Conservation (phyloP, 2,888 invertebrate species). For the Synanthedon tipuliformis region DNA sequence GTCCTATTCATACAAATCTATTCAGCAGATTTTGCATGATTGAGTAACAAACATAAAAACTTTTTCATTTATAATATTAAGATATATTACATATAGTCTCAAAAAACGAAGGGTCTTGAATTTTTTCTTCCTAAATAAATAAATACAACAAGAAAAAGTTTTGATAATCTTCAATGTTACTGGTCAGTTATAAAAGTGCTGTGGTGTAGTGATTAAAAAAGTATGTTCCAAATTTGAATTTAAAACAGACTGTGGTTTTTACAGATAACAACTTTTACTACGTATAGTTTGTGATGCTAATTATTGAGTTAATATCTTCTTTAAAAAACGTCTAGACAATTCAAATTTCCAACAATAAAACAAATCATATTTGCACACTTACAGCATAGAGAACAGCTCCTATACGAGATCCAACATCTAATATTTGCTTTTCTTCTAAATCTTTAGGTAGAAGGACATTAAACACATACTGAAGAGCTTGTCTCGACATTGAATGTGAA, state of each 20-base stretch:
- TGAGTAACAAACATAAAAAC: no score
- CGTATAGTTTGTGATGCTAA: no score
- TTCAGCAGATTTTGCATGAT: not conserved
- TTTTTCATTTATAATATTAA: no score
- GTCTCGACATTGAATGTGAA: conserved; percentile 75
- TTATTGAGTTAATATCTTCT: not conserved
- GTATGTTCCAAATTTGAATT: not conserved
- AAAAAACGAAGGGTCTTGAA: no score
- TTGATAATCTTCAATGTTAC: no score
- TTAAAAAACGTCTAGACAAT: no score
- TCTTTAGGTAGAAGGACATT: conserved; percentile 72
- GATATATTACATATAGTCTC: no score
- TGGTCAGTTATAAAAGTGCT: no score
- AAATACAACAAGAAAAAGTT: no score
- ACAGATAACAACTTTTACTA: no score
- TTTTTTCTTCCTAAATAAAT: no score
- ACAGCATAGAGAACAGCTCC: conserved; percentile 78
- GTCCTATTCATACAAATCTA: not conserved
- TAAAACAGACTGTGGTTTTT: not conserved
- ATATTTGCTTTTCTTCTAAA: conserved; percentile 64
- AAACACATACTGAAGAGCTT: conserved; percentile 72
- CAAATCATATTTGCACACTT: conserved; percentile 21
- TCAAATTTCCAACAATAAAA: not conserved
- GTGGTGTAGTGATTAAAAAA: no score
- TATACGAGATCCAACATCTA: conserved; percentile 78